Percentiles rank a stretch among this genome's conserved stretches.
Evolutionary conservation across 2,797 vertebrate species (phyloP).

Genomic region (Smutsia temminckii): DNA sequence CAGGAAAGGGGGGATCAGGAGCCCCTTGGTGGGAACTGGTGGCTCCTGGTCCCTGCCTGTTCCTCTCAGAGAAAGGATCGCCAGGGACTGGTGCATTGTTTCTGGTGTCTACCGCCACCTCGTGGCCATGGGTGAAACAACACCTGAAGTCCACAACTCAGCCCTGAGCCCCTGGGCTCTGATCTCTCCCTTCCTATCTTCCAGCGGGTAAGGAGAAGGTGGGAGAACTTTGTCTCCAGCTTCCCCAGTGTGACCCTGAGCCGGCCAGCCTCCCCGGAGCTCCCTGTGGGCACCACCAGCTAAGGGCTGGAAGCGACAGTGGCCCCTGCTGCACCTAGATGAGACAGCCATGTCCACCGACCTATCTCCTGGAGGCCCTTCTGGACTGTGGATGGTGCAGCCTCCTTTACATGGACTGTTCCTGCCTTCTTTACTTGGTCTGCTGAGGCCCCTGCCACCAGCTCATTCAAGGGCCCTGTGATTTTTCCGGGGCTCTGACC

Average conservation of each 20-base stretch:
- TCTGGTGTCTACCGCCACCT: conserved; percentile 64
- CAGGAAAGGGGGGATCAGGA: not conserved
- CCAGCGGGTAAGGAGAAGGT: conserved; percentile 68
- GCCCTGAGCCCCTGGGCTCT: accelerated
- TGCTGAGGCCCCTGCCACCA: not conserved
- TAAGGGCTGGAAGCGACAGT: not conserved
- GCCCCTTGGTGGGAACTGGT: not conserved
- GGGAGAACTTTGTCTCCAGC: conserved; percentile 69
- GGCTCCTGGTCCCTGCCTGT: not conserved
- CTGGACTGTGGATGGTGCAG: not conserved
- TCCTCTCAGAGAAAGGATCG: not conserved
- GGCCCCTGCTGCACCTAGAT: accelerated
- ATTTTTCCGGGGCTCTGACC: not conserved
- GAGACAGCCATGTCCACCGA: accelerated
- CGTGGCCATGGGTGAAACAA: conserved; percentile 48
- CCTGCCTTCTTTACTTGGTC: not conserved
- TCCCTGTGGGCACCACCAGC: not conserved
- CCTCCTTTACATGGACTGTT: not conserved
- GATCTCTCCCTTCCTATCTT: not conserved
- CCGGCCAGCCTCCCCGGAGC: not conserved
- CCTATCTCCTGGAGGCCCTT: not conserved
- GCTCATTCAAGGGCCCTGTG: not conserved
- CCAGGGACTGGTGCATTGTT: not conserved
- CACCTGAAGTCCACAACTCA: conserved; percentile 1
- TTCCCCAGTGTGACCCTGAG: conserved; percentile 62